Percentiles rank a stretch among this genome's conserved stretches.
Evolutionary conservation across 1,140 invertebrate genomes (phyloP).

Genomic region (Berghia stephanieae): DNA sequence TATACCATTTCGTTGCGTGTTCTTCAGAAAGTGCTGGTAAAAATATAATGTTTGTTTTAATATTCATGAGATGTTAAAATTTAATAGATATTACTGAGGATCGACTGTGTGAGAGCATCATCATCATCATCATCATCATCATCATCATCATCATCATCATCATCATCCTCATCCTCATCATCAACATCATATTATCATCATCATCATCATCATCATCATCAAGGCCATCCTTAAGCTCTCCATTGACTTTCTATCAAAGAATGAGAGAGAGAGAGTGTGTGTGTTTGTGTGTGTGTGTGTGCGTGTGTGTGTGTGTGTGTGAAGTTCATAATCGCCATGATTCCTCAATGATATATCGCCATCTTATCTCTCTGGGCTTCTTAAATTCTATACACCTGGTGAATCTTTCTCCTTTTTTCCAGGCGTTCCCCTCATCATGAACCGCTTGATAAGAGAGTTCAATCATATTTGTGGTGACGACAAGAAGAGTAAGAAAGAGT

Average conservation of each 20-base stretch:
- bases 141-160: not conserved
- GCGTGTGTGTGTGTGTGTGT: not conserved
- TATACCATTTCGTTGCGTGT: conserved; percentile 51
- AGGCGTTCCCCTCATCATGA: conserved; percentile 8
- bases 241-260: not conserved
- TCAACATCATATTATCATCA: too few relatives aligned
- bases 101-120: not conserved
- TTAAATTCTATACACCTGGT: too few relatives aligned
- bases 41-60: not conserved
- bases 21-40: conserved; percentile 42
- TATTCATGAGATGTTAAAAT: not conserved
- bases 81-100: not conserved
- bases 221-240: not conserved
- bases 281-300: too few relatives aligned
- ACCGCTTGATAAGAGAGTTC: conserved; percentile 8
- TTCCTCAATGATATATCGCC: too few relatives aligned
- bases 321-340: not conserved
- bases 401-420: not conserved
- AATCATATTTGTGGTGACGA: not conserved
- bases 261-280: not conserved
- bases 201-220: not conserved
- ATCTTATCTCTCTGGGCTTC: too few relatives aligned
- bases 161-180: too few relatives aligned
- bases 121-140: not conserved
- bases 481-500: not conserved